These are phyloP conservation scores for Spheniscus humboldti DNA, from an alignment of 2,797 vertebrate genomes.

Conservation along the genomic window DNA sequence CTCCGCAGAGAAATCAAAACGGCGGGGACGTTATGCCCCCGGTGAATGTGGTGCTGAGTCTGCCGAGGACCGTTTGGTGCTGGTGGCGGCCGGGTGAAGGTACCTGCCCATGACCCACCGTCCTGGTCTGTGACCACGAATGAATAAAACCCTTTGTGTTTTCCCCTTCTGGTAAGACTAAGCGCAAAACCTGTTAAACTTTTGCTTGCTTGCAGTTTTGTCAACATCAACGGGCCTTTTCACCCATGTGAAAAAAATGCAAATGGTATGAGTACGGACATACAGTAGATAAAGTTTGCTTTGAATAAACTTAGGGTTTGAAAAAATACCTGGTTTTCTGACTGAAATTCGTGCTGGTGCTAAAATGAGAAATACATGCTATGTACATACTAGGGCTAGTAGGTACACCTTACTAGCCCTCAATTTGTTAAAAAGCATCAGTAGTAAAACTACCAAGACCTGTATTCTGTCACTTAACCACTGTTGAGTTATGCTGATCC, in stretches of 20 bases:
- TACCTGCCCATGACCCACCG: accelerated
- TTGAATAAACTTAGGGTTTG: background rate
- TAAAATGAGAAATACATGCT: accelerated
- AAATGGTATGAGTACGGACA: accelerated
- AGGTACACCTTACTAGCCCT: background rate
- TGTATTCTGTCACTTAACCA: accelerated
- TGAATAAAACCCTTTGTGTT: accelerated
- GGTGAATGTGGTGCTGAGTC: accelerated
- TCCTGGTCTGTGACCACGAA: accelerated
- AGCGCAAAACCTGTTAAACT: background rate
- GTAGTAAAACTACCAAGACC: background rate
- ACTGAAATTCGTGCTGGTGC: background rate
- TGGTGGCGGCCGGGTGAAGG: no score
- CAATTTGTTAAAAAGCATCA: background rate
- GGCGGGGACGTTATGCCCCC: accelerated
- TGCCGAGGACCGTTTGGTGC: accelerated
- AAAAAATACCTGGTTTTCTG: background rate
- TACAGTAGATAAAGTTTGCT: accelerated
- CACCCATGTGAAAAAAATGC: accelerated
- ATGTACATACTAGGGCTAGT: no score
- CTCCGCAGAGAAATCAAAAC: accelerated
- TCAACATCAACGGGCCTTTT: no score
- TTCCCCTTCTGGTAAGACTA: background rate
- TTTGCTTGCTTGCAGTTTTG: background rate
- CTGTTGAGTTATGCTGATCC: background rate